Conservation (phyloP, 2,888 invertebrate species). For the Pecten maximus region DNA sequence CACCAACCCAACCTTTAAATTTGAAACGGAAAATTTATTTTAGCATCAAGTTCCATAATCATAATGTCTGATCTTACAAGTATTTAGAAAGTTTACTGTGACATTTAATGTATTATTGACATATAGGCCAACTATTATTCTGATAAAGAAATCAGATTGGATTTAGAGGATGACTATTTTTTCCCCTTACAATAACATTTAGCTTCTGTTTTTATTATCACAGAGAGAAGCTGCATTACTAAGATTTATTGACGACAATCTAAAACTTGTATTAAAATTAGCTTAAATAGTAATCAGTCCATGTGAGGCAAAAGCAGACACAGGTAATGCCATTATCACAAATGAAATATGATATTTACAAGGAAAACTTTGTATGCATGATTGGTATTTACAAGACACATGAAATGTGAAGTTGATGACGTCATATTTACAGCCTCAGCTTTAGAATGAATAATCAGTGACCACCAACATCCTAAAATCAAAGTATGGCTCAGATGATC, state of each 20-base stretch:
- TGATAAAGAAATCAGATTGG: neutral
- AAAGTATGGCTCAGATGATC: neutral
- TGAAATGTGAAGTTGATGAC: neutral
- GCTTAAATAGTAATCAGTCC: neutral
- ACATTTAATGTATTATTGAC: no score
- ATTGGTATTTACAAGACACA: slow-evolving; percentile 5
- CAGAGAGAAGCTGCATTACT: neutral
- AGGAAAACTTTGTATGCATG: neutral
- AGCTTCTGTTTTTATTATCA: neutral
- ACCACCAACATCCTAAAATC: neutral
- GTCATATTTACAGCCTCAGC: neutral
- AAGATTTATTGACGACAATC: neutral
- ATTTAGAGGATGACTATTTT: neutral
- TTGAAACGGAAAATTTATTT: neutral
- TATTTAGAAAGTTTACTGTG: no score
- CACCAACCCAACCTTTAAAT: neutral
- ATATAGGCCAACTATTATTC: neutral
- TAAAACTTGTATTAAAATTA: neutral
- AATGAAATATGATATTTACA: slow-evolving; percentile 10
- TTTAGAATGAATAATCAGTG: neutral
- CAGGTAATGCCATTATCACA: neutral
- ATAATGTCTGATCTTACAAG: no score
- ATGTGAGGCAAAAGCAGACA: slow-evolving; percentile 14
- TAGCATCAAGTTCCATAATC: no score
- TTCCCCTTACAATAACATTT: neutral